Evolutionary conservation across 2,888 invertebrate species (phyloP).

Genomic region (Polyommatus icarus): DNA sequence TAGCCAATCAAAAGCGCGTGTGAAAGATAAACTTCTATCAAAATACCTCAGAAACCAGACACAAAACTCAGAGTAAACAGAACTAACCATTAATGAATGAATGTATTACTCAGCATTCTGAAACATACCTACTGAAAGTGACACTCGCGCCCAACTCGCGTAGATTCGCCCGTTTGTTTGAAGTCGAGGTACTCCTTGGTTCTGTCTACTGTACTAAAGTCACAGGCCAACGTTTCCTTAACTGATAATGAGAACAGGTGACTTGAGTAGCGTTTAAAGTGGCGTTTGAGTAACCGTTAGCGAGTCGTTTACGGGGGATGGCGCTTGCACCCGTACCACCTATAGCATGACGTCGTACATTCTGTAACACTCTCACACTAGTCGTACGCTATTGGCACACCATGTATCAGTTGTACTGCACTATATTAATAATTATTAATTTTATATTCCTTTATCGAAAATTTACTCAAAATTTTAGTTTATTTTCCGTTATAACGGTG

Average conservation of each 20-base stretch:
- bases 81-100: too few relatives aligned
- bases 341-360: constrained; percentile 66
- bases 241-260: not conserved
- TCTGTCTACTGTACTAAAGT: too few relatives aligned
- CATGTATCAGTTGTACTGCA: constrained; percentile 43
- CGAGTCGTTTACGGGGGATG: constrained; percentile 60
- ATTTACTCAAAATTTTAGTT: not conserved
- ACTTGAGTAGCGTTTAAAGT: constrained; percentile 16
- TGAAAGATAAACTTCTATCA: too few relatives aligned
- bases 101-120: too few relatives aligned
- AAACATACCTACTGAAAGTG: too few relatives aligned
- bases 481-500: not conserved
- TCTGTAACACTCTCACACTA: constrained; percentile 51
- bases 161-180: too few relatives aligned
- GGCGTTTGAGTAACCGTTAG: not conserved
- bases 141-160: too few relatives aligned
- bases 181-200: too few relatives aligned
- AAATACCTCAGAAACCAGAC: too few relatives aligned
- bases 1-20: too few relatives aligned
- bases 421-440: constrained; percentile 30
- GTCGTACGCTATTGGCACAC: constrained; percentile 47
- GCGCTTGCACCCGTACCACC: constrained; percentile 77
- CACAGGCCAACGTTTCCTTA: not conserved
- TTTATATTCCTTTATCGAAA: not conserved
- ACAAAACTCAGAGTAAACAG: too few relatives aligned